A percentile compares a stretch with the other conserved stretches of the same genome.
These are phyloP conservation scores for Drosophila ironensis DNA, from an alignment of 1,140 invertebrate species.

Conservation along the genomic window DNA sequence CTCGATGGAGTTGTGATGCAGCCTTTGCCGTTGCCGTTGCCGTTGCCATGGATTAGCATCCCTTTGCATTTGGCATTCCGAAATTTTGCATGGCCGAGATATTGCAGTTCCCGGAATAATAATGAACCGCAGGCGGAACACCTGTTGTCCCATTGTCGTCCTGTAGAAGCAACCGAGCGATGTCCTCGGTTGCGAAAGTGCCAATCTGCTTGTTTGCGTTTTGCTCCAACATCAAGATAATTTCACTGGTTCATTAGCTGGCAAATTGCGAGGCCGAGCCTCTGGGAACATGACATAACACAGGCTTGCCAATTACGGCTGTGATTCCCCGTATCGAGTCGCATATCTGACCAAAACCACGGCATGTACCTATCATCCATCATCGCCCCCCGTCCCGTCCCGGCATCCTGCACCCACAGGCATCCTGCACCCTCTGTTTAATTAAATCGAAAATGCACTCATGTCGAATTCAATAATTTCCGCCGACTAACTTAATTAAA, in stretches of 20 bases:
- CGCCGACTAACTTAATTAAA: conserved; percentile 67
- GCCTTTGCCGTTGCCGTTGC: too few species aligned
- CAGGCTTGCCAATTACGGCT: too few species aligned
- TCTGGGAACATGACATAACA: too few species aligned
- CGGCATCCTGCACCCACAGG: neutral
- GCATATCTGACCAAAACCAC: too few species aligned
- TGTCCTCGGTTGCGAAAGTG: neutral
- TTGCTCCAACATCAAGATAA: too few species aligned
- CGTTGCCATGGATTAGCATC: neutral
- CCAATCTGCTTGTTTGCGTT: neutral
- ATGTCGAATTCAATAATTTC: conserved; percentile 76
- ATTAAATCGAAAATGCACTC: conserved; percentile 71
- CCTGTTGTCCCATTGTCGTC: too few species aligned
- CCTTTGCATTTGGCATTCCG: neutral
- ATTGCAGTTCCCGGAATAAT: neutral
- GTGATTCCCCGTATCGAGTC: too few species aligned
- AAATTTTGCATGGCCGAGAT: neutral
- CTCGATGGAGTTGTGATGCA: too few species aligned
- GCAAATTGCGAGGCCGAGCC: too few species aligned
- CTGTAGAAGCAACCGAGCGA: too few species aligned
- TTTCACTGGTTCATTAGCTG: too few species aligned
- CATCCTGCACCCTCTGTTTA: conserved; percentile 19
- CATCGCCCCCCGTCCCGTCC: too few species aligned
- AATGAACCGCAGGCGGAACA: neutral
- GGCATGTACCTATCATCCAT: neutral